A percentile compares a stretch with the other conserved stretches of the same genome.
These are phyloP conservation scores for Pseudochirops cupreus DNA, from an alignment of 2,797 vertebrate genomes.

Conservation along the genomic window DNA sequence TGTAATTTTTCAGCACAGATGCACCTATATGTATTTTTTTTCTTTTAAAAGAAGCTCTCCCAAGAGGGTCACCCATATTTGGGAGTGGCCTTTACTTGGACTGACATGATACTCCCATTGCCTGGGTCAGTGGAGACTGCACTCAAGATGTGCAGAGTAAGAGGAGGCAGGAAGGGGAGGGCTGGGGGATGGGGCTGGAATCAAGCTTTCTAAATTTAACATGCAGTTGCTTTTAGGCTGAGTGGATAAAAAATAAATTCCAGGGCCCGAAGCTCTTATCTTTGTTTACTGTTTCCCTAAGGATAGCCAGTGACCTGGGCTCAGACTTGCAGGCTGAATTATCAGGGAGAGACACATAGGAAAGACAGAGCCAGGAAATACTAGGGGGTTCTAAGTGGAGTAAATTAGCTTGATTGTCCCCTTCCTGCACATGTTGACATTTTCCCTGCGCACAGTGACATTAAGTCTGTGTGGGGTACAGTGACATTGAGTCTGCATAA, in stretches of 20 bases:
- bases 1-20: neutral
- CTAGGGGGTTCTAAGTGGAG: neutral
- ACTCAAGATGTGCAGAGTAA: neutral
- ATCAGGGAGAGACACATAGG: constrained; percentile 59
- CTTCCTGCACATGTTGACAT: neutral
- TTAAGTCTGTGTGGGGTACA: neutral
- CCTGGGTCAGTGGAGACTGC: neutral
- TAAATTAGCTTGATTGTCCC: neutral
- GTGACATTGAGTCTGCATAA: neutral
- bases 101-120: constrained; percentile 9
- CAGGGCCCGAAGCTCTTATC: constrained; percentile 82
- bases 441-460: neutral
- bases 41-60: neutral
- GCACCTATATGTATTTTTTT: neutral
- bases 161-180: constrained; percentile 45
- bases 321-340: constrained; percentile 66
- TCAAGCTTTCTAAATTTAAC: constrained; percentile 69
- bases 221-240: constrained; percentile 61
- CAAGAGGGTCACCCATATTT: neutral
- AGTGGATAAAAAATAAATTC: constrained; percentile 83
- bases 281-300: constrained; percentile 83
- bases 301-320: constrained; percentile 77
- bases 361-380: constrained; percentile 52
- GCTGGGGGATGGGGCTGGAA: constrained; percentile 49
- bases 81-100: neutral